A percentile compares a stretch with the other conserved stretches of the same genome.
phyloP scores from a whole-genome alignment of 2,888 invertebrate species.

The Apotomis turbidana region DNA sequence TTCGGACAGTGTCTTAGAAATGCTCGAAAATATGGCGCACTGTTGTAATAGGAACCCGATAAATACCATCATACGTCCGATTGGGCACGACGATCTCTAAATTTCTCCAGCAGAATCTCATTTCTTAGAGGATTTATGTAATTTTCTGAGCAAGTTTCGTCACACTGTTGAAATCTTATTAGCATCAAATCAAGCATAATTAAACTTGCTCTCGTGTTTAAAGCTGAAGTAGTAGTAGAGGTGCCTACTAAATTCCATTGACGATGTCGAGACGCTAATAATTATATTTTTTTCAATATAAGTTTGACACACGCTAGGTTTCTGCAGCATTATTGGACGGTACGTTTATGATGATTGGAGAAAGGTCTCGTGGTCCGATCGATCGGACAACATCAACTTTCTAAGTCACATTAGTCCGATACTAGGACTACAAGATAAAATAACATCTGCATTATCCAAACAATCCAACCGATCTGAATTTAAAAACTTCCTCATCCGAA shows the following conservation, averaged over 20 bases:
- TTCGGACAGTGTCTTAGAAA: slow-evolving; percentile 12
- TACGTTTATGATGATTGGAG: neutral
- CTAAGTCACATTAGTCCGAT: too few species aligned
- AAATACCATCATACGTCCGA: slow-evolving; percentile 3
- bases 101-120: slow-evolving; percentile 12
- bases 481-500: too few species aligned
- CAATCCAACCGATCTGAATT: too few species aligned
- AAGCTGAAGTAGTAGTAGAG: neutral
- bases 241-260: neutral
- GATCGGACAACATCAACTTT: too few species aligned
- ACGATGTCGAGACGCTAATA: neutral
- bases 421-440: too few species aligned
- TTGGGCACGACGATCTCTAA: slow-evolving; percentile 2
- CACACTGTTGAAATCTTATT: slow-evolving; percentile 2
- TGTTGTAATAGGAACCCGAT: slow-evolving; percentile 4
- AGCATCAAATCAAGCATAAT: neutral
- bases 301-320: neutral
- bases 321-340: neutral
- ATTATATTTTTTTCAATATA: neutral
- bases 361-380: neutral
- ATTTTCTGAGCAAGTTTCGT: slow-evolving; percentile 10
- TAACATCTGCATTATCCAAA: too few species aligned
- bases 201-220: slow-evolving; percentile 3
- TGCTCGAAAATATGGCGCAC: slow-evolving; percentile 17
- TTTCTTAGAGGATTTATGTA: neutral